phyloP scores from a whole-genome alignment of 2,888 invertebrate genomes.

The Zele albiditarsus region DNA sequence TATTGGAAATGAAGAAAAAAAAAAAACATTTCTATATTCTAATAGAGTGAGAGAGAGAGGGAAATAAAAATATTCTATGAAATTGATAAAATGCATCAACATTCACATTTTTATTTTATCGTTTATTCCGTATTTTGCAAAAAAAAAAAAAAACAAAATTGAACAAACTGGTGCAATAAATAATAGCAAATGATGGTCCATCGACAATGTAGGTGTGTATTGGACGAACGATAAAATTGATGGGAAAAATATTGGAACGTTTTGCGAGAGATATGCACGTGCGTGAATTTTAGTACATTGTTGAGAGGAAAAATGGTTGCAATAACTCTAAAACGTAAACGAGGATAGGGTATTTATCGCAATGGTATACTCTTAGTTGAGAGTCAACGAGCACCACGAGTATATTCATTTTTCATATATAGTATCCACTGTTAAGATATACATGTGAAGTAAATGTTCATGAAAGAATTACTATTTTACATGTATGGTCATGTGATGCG shows the following conservation, averaged over 20 bases:
- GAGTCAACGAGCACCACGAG: too few relatives aligned
- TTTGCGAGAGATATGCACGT: neutral
- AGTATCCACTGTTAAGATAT: too few relatives aligned
- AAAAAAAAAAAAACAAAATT: neutral
- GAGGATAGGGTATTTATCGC: neutral
- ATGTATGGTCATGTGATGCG: too few relatives aligned
- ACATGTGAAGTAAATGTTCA: too few relatives aligned
- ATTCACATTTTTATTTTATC: neutral
- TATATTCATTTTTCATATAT: too few relatives aligned
- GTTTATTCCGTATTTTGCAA: neutral
- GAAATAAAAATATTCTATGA: neutral
- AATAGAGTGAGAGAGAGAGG: neutral
- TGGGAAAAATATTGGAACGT: slow-evolving; percentile 9
- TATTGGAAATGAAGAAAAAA: neutral
- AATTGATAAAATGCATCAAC: neutral
- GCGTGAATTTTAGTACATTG: neutral
- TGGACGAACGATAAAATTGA: slow-evolving; percentile 2
- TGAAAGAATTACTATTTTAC: too few relatives aligned
- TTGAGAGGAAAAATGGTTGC: neutral
- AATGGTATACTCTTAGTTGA: too few relatives aligned
- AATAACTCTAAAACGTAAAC: neutral
- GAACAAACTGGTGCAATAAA: neutral
- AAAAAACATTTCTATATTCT: neutral
- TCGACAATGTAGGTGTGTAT: neutral
- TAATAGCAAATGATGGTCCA: neutral